Conservation (phyloP, 2,113 vertebrate species). For the Scolopax mira region DNA sequence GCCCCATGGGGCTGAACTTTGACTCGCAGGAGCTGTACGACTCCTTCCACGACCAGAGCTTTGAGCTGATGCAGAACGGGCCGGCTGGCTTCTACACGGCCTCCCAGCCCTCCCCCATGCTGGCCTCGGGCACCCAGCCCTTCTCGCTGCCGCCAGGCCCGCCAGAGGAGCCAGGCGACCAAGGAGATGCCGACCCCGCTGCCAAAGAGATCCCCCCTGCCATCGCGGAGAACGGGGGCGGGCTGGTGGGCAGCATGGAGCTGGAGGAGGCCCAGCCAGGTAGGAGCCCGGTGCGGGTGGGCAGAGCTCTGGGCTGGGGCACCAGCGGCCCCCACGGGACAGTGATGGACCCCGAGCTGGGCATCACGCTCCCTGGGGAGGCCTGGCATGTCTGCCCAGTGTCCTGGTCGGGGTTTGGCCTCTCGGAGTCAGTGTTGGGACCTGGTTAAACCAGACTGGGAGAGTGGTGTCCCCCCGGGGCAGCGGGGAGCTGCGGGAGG, state of each 20-base stretch:
- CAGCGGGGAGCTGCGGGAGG: accelerated
- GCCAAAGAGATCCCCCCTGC: constrained; percentile 61
- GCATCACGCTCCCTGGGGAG: accelerated
- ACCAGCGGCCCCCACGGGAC: accelerated
- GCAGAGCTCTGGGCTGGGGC: not conserved
- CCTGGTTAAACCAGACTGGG: accelerated
- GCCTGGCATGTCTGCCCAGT: accelerated
- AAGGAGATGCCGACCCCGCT: not conserved
- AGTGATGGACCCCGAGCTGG: not conserved
- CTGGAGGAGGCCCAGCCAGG: constrained; percentile 75
- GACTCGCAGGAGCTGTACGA: constrained; percentile 83
- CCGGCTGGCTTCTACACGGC: constrained; percentile 69
- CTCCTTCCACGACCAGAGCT: constrained; percentile 78
- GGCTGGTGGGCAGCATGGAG: constrained; percentile 74
- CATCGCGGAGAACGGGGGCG: constrained; percentile 64
- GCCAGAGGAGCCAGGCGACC: not conserved
- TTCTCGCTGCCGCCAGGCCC: constrained; percentile 54
- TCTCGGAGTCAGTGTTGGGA: accelerated
- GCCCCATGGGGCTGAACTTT: constrained; percentile 76
- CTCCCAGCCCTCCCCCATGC: constrained; percentile 68
- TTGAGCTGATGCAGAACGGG: constrained; percentile 75
- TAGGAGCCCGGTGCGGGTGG: not conserved
- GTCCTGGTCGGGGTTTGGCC: accelerated
- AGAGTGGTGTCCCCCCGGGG: not conserved
- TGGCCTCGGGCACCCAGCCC: constrained; percentile 64